Base-by-base conservation (phyloP, 2,797 vertebrate genomes). In the Sebastes cheni region DNA sequence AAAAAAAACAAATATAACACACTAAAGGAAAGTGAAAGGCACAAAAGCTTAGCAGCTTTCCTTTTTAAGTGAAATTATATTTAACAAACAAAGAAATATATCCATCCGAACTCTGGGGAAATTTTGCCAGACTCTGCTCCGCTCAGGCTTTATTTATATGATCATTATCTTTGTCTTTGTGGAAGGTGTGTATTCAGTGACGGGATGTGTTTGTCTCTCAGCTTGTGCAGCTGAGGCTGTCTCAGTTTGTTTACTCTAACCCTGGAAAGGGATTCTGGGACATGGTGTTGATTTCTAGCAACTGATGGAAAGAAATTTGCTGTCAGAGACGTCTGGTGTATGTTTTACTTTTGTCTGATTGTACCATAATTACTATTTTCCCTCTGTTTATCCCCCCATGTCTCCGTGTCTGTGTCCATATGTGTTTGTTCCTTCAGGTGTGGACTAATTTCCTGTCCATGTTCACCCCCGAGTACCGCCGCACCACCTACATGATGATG, bases 401-500 rank as follows among this genome's bases (percentile, higher is more conserved):
- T 68, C 5, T 65, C 27, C 75, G 3, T 66, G 12, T 81, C 12
- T 58, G 11, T 76, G 20, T 29, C 18, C 16, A 50, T 70, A 8
- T 80, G 66, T 61, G 6, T 70, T 14, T 67, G 22, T 69, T 74
- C 3, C 11, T 71, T 0, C 72, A 99, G 98, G 98, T 99, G 61
- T 97, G 98, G 97, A 91, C 92, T 74, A 99, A 99, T 72, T 98
- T 99, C 92, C 96, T 93, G 82, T 93, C 96, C 2, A 92, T 98
- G 76, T 99, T 99, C 23, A 95, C 95, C 0, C 97, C 97, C 0
- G 96, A 98, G 84, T 99, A 97, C 66, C 96, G 97, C 2, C 97
- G 98, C n/a, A 96, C 97, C 85, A 99, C 98, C 1, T 96, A 97
- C 79, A 98, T 98, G 97, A 97, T 99, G 98, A 99, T 99, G 98